Evolutionary conservation across 2,888 invertebrate genomes (phyloP), one percentile per base, ranked within the genome.

Genomic region (Diplolepis rosae): DNA sequence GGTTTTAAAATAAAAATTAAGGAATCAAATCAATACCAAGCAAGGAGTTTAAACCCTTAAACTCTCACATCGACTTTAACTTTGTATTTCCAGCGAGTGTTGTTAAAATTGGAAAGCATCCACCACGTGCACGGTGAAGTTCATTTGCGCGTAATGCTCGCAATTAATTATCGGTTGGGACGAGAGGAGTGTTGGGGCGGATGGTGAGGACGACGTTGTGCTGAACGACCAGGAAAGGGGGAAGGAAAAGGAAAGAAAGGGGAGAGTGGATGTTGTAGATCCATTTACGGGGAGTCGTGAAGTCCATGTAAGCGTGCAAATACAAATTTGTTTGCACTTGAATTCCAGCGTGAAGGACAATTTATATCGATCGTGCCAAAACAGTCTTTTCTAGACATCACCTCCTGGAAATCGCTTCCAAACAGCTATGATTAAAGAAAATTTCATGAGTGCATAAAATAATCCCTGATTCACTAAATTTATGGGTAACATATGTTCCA

Each of bases 251-350:
- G 69, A 66, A 66, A 66, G 73, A 72, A 70, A 73, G 67, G 65
- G 69, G 71, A 69, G 70, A 66, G 68, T 71, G 74, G 68, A 68
- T 77, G 82, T 84, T 85, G 87, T 88, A 86, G 84, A 82, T 80
- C 87, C 88, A 87, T 88, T 88, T 88, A 88, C 83, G 86, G 87
- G 77, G 73, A 80, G 78, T 79, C 82, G 80, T 80, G 81, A 78
- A 82, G 83, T 77, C 80, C 86, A 83, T 88, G 86, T 87, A 84
- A 84, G 79, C 84, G 85, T 77, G 81, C 76, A 82, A 82, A 82
- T 86, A 87, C 87, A 87, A 87, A 88, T 88, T 88, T 85, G 85
- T 88, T 88, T 82, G 85, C 87, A 86, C 87, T 88, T 84, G 84
- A 87, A 87, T 88, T 87, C 85, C 84, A 76, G 73, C 74, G 75